phyloP scores from a whole-genome alignment of 2,797 vertebrate genomes.

The Pantherophis alleghaniensis region DNA sequence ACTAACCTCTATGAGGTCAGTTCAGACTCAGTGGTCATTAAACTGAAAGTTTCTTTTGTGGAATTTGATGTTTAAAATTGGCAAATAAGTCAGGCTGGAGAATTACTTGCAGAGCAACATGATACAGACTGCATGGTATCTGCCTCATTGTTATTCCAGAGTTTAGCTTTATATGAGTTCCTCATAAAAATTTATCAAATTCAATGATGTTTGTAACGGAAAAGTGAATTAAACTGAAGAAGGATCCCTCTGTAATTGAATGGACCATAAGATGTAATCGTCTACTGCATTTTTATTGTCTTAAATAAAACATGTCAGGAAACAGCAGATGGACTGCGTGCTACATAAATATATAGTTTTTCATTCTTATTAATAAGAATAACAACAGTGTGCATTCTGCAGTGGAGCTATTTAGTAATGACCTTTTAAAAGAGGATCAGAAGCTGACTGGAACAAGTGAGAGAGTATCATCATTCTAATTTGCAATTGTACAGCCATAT shows the following conservation, averaged over 20 bases:
- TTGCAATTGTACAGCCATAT: neutral
- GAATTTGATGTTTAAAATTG: slow-evolving; percentile 22
- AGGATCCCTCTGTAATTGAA: neutral
- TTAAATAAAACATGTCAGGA: neutral
- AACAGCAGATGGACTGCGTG: neutral
- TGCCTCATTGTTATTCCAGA: slow-evolving; percentile 21
- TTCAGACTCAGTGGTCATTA: slow-evolving; percentile 22
- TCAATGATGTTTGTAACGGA: neutral
- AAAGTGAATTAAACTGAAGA: neutral
- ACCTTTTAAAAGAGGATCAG: neutral
- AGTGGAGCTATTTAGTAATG: neutral
- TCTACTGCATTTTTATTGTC: neutral
- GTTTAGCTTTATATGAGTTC: neutral
- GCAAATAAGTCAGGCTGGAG: neutral
- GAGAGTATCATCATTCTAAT: neutral
- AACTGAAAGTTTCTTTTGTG: neutral
- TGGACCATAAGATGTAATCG: neutral
- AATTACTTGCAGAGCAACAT: neutral
- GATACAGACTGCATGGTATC: neutral
- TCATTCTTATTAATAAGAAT: neutral
- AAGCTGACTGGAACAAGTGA: neutral
- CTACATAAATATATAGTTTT: neutral
- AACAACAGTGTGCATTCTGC: neutral
- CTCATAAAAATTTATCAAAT: slow-evolving; percentile 26
- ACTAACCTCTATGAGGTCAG: neutral